Percentiles rank a stretch among this genome's conserved stretches.
These are phyloP conservation scores for Notodonta ziczac DNA, from an alignment of 2,888 invertebrate genomes.

Conservation along the genomic window DNA sequence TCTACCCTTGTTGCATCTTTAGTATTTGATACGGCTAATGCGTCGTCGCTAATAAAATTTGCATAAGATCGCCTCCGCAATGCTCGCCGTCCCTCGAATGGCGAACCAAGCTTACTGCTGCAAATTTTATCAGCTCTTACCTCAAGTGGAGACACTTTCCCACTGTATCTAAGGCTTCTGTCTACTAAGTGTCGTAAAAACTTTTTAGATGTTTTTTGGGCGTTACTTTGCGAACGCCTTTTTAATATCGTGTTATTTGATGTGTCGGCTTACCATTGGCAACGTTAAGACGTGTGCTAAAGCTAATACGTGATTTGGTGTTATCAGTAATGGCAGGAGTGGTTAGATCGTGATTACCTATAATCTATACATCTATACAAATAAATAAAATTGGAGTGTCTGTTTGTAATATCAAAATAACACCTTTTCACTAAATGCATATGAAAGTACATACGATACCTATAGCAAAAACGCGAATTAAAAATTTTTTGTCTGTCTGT, in stretches of 20 bases:
- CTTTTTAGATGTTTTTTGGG: conserved; percentile 1
- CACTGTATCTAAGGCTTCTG: conserved; percentile 11
- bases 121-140: conserved; percentile 44
- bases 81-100: conserved; percentile 20
- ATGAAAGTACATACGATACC: no score
- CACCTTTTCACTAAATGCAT: no score
- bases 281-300: neutral
- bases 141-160: conserved; percentile 29
- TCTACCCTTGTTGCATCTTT: conserved; percentile 11
- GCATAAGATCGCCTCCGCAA: conserved; percentile 32
- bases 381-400: no score
- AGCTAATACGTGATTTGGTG: conserved; percentile 3
- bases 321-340: neutral
- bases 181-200: neutral
- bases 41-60: conserved; percentile 43
- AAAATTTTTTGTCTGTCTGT: no score
- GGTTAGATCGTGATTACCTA: neutral
- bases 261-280: neutral
- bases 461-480: no score
- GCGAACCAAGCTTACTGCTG: conserved; percentile 29
- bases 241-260: conserved; percentile 2
- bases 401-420: no score
- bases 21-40: conserved; percentile 23
- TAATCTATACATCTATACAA: no score
- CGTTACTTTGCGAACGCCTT: neutral